Evolutionary conservation across 2,113 vertebrate species (phyloP).

Genomic region (Dipodomys ordii): DNA sequence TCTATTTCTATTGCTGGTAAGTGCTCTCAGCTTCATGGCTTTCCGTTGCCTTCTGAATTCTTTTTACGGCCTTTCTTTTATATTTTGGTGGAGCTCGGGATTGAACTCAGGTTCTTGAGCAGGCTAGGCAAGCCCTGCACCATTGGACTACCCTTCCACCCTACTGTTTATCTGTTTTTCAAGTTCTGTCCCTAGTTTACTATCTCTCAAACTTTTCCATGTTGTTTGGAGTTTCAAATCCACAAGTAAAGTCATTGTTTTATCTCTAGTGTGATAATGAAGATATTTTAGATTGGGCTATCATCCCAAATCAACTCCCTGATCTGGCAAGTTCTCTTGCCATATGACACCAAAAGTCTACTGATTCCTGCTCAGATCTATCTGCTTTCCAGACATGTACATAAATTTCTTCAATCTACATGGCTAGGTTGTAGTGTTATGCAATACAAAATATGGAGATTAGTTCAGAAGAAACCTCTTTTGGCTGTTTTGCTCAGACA

Average conservation of each 20-base stretch:
- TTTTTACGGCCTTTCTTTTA: neutral
- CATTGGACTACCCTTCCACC: too few species aligned
- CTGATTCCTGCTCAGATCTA: neutral
- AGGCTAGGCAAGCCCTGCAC: too few species aligned
- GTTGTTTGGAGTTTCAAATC: neutral
- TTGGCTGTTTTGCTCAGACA: slow-evolving; percentile 8
- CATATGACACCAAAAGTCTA: neutral
- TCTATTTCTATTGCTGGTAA: neutral
- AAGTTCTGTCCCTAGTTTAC: neutral
- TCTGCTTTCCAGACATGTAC: neutral
- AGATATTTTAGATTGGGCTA: neutral
- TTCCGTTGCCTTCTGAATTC: neutral
- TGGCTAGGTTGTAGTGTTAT: neutral
- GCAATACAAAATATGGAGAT: neutral
- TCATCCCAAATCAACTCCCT: neutral
- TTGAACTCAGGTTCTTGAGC: too few species aligned
- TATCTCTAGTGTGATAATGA: neutral
- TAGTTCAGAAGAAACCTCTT: neutral
- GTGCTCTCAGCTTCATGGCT: neutral
- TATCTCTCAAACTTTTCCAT: neutral
- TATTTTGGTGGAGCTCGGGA: too few species aligned
- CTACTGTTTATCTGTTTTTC: neutral
- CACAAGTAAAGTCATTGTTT: neutral
- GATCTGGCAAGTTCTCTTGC: neutral
- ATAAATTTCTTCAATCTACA: neutral